phyloP scores from a whole-genome alignment of 2,113 vertebrate genomes.

The Zapornia atra region DNA sequence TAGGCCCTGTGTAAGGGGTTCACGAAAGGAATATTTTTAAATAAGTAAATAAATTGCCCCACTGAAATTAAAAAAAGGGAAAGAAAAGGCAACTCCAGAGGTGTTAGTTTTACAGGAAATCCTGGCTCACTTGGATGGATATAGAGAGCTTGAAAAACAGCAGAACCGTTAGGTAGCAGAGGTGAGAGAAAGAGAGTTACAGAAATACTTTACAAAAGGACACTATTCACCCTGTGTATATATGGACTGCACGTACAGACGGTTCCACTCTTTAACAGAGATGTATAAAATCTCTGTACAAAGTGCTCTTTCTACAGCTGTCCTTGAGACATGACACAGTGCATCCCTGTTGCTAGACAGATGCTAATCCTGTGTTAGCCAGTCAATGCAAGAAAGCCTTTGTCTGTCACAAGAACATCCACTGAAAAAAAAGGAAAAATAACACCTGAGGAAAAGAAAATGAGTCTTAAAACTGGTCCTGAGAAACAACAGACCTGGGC shows the following conservation, averaged over 20 bases:
- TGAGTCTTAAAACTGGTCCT: neutral
- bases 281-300: conserved; percentile 32
- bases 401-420: neutral
- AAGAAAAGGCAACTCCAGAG: neutral
- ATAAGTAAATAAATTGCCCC: conserved; percentile 29
- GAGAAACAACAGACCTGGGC: neutral
- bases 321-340: conserved; percentile 42
- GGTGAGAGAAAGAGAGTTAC: conserved; percentile 36
- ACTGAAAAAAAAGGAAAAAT: neutral
- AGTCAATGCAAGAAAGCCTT: neutral
- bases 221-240: conserved; percentile 31
- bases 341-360: conserved; percentile 53
- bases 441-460: neutral
- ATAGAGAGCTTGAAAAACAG: conserved; percentile 31
- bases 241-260: neutral
- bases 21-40: conserved; percentile 29
- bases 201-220: conserved; percentile 45
- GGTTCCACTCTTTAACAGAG: neutral
- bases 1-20: neutral
- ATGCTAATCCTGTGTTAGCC: neutral
- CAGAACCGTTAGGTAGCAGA: conserved; percentile 32
- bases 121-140: conserved; percentile 56
- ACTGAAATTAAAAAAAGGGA: neutral
- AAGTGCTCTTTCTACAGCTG: conserved; percentile 50
- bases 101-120: conserved; percentile 62